Base-by-base conservation (phyloP, 2,797 vertebrate genomes). In the Selene dorsalis region DNA sequence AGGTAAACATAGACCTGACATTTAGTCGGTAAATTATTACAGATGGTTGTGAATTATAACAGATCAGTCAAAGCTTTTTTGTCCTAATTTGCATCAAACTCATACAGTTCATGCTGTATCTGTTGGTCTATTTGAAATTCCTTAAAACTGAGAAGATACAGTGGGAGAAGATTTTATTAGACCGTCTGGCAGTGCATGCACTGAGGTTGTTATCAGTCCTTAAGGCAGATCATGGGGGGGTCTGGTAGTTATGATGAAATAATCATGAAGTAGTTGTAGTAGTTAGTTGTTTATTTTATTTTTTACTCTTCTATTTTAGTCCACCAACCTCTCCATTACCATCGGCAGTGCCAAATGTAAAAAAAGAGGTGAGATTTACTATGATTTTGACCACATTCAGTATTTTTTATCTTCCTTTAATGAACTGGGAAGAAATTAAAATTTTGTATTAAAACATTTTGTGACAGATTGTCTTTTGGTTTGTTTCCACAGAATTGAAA, bases 341-440 rank as follows among this genome's bases (percentile, higher is more conserved):
- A 48, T 55, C 84, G 32, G 22, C 50, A 41, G 43, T 9, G 28
- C 59, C 73, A 17, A 84, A 73, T 73, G 77, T 84, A 39, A 93
- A 88, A 76, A 92, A 93, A 77, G 91, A 93, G 92, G 91, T 94
- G 62, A 84, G 80, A 35, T 28, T 65, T 52, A n/a, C 35, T 57
- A 3, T 47, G 5, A 41, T 35, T 45, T 26, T 20, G 6, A 20
- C 18, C 20, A n/a, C 32, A 22, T n/a, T 57, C 5, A 2, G 12
- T 10, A n/a, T 55, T 24, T 41, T 59, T 43, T 1, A 8, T 7
- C 4, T 7, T 32, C 16, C 26, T 50, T 4, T 77, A 14, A 69
- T 28, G 28, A 39, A 24, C 7, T 45, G 3, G 6, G 12, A 18
- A 24, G 28, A 26, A 6, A 18, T 9, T 22, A 1, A 4, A 13